Conservation (phyloP, 2,797 vertebrate species). For the Myotis myotis region DNA sequence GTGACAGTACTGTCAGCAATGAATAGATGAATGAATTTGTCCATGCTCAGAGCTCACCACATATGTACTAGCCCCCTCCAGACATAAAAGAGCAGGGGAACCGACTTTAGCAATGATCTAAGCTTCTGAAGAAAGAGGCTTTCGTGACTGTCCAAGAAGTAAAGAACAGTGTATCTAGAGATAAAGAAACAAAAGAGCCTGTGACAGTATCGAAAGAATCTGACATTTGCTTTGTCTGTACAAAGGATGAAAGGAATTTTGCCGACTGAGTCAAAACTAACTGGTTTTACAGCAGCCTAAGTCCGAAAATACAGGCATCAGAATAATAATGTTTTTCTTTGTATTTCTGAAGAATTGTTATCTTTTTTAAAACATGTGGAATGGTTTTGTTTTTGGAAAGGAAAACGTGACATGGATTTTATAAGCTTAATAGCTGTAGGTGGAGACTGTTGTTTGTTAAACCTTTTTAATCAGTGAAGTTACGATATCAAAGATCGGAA, state of each 20-base stretch:
- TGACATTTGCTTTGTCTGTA: conserved; percentile 82
- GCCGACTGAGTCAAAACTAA: conserved; percentile 73
- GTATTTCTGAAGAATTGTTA: conserved; percentile 64
- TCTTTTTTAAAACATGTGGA: conserved; percentile 61
- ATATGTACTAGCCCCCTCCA: conserved; percentile 76
- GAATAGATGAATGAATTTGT: conserved; percentile 83
- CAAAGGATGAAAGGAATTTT: conserved; percentile 81
- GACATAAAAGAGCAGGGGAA: conserved; percentile 77
- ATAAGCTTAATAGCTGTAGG: conserved; percentile 72
- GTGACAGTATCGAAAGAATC: conserved; percentile 80
- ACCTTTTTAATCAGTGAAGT: conserved; percentile 77
- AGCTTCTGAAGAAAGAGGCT: conserved; percentile 72
- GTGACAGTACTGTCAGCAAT: conserved; percentile 74
- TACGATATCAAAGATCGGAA: conserved; percentile 68
- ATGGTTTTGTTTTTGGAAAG: conserved; percentile 77
- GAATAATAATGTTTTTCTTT: conserved; percentile 61
- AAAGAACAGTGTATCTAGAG: conserved; percentile 76
- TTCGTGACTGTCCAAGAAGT: conserved; percentile 67
- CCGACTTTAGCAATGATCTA: conserved; percentile 61
- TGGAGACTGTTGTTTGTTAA: conserved; percentile 78
- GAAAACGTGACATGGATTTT: conserved; percentile 83
- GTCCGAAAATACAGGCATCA: conserved; percentile 45
- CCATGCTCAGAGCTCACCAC: conserved; percentile 80
- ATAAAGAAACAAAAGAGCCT: conserved; percentile 86
- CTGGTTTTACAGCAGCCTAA: conserved; percentile 63